Conservation (phyloP, 2,888 invertebrate species). For the Synanthedon tipuliformis region DNA sequence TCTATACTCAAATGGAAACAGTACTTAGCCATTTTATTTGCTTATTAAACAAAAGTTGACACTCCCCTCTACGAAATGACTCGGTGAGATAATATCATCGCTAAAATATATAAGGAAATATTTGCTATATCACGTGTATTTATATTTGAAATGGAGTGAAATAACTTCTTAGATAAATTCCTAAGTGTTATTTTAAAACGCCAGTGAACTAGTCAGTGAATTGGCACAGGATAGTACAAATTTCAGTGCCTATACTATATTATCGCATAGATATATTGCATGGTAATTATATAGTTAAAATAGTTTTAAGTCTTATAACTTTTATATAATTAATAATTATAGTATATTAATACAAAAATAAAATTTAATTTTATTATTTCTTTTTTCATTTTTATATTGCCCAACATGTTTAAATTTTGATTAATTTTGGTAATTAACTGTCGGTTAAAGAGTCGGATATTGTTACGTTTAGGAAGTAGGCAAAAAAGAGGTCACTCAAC, state of each 20-base stretch:
- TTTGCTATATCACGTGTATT: too few species aligned
- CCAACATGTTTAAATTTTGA: too few species aligned
- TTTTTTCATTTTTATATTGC: neutral
- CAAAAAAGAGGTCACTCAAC: neutral
- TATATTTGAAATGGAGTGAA: neutral
- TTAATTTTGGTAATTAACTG: too few species aligned
- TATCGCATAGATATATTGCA: neutral
- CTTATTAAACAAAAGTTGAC: too few species aligned
- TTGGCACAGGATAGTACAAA: neutral
- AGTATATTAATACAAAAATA: neutral
- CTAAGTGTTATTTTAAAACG: neutral
- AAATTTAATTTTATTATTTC: neutral
- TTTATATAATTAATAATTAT: too few species aligned
- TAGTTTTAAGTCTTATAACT: neutral
- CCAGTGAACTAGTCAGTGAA: slow-evolving; percentile 5
- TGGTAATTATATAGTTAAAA: neutral
- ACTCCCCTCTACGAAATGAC: too few species aligned
- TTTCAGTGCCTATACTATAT: neutral
- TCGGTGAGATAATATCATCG: too few species aligned
- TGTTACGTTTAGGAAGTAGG: neutral
- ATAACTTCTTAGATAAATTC: neutral
- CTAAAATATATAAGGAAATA: too few species aligned
- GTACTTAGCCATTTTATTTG: too few species aligned
- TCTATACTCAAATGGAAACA: too few species aligned
- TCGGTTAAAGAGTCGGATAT: too few species aligned